Evolutionary conservation across 1,140 invertebrate genomes (phyloP).

Genomic region (Ips typographus): DNA sequence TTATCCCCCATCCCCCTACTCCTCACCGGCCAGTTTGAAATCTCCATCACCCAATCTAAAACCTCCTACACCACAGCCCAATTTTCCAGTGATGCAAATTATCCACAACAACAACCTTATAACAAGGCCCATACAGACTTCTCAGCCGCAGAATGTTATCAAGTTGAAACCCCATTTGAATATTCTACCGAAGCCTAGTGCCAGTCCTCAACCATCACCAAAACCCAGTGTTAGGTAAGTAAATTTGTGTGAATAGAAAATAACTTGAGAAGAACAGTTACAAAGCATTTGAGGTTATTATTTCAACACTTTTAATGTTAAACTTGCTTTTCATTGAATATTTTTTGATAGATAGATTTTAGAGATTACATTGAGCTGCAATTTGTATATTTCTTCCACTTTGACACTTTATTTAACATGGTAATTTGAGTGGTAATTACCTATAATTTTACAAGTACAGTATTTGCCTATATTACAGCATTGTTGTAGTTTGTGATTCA

Average conservation of each 20-base stretch:
- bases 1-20: slow-evolving; percentile 49
- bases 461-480: too few relatives aligned
- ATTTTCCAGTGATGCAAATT: slow-evolving; percentile 50
- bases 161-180: slow-evolving; percentile 52
- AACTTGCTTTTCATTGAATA: too few relatives aligned
- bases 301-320: too few relatives aligned
- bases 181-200: slow-evolving; percentile 51
- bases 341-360: too few relatives aligned
- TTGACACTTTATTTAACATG: too few relatives aligned
- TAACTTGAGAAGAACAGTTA: too few relatives aligned
- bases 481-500: too few relatives aligned
- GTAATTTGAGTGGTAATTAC: too few relatives aligned
- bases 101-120: slow-evolving; percentile 48
- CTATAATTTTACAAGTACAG: too few relatives aligned
- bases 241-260: neutral
- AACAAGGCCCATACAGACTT: slow-evolving; percentile 44
- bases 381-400: too few relatives aligned
- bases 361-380: too few relatives aligned
- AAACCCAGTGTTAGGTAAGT: slow-evolving; percentile 49
- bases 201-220: slow-evolving; percentile 48
- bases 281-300: too few relatives aligned
- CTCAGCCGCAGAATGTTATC: slow-evolving; percentile 48
- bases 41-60: slow-evolving; percentile 48
- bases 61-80: slow-evolving; percentile 49
- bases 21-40: slow-evolving; percentile 49